Base-by-base conservation (phyloP, 1,140 invertebrate species). In the Anoplophora glabripennis region DNA sequence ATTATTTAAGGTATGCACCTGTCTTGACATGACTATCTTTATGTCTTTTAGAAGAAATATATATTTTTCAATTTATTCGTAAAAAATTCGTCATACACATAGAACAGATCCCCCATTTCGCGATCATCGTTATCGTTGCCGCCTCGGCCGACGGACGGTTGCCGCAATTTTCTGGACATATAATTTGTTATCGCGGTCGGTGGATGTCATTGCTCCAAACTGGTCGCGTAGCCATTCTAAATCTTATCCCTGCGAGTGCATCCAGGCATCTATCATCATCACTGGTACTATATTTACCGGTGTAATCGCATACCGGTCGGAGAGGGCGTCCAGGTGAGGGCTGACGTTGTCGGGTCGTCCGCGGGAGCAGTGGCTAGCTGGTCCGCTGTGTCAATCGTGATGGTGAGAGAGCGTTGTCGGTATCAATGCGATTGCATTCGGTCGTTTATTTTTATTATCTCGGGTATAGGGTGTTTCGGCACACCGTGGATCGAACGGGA, bases 211-310 rank as follows among this genome's bases (percentile, higher is more conserved):
- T 63, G 61, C 58, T 58, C 55, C 52, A 58, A 63, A 58, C 57
- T 46, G 53, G 52, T 52, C 45, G 52, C 21, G 2, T 49, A 63
- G 58, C 61, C 61, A 58, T 55, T 63, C 59, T 56, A 52, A 61
- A 56, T 47, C 47, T 28, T 33, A 59, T 60, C 58, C 47, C 41
- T 42, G 36, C 34, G 45, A 48, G 49, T 51, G 56, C 53, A 51
- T 56, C 54, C 58, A 46, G 41, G 51, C 58, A 65, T 65, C 55
- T 61, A 65, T 65, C 63, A 62, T 62, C 63, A 65, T 65, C 63
- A 62, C 55, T 58, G 55, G 58, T 61, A 53, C 59, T 57, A 61
- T 57, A 61, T 61, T 61, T 61, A 61, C 59, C 49, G 53, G 59
- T 46, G 59, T 61, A 61, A 61, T 61, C 53, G 59, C 49, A 57